These are phyloP conservation scores for Cryptophagus acutangulus DNA, from an alignment of 2,888 invertebrate species.

Conservation along the genomic window DNA sequence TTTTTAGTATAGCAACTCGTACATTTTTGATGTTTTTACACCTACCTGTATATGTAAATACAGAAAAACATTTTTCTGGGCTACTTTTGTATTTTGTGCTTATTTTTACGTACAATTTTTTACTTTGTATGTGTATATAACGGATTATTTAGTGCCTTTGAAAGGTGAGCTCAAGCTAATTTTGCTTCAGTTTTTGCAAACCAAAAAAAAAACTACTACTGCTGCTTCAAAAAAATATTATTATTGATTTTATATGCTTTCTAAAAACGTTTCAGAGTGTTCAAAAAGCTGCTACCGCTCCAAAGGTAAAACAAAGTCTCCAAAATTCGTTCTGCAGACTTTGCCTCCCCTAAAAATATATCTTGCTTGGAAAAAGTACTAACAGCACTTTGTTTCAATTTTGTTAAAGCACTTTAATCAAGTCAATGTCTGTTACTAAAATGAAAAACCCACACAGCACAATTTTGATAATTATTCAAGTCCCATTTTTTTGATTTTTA, in stretches of 20 bases:
- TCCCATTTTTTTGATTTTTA: too few species aligned
- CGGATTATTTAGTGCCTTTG: not conserved
- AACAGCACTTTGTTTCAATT: constrained; percentile 9
- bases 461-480: constrained; percentile 3
- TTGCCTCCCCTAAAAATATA: too few species aligned
- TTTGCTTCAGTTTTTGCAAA: constrained; percentile 12
- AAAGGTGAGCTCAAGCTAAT: constrained; percentile 29
- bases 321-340: constrained; percentile 7
- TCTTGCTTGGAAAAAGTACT: not conserved
- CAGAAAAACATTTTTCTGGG: constrained; percentile 14
- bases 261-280: constrained; percentile 30
- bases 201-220: not conserved
- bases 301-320: constrained; percentile 27
- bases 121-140: not conserved
- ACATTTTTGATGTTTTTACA: constrained; percentile 16
- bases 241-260: constrained; percentile 12
- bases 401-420: not conserved
- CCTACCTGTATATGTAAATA: constrained; percentile 6
- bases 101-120: constrained; percentile 14
- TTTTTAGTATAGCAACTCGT: too few species aligned
- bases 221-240: constrained; percentile 2
- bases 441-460: constrained; percentile 3
- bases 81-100: not conserved
- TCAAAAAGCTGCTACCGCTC: constrained; percentile 26
- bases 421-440: too few species aligned